Base-by-base conservation (phyloP, 1,140 invertebrate species). In the Heliconius himera region DNA sequence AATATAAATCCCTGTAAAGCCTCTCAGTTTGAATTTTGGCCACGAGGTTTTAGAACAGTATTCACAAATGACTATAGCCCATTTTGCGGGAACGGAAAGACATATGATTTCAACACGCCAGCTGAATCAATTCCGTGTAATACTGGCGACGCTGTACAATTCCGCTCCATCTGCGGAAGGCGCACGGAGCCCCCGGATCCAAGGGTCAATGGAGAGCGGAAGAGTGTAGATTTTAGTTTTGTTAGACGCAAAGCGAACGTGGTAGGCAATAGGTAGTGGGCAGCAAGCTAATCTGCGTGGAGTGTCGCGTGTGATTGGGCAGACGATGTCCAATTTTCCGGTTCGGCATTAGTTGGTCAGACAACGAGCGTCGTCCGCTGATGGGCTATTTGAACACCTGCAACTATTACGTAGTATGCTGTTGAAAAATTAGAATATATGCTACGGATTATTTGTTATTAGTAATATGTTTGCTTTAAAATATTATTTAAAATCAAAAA, bases 281-380 rank as follows among this genome's bases (percentile, higher is more conserved):
- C 86, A 87, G 85, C 87, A 85, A 89, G 89, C 93, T 93, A 93
- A 94, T 94, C 91, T 92, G 90, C 90, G 90, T 90, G 84, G 93
- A 91, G 90, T 92, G 91, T 92, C 91, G 91, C 91, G 88, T 93
- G 88, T 94, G 93, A 94, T 94, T 94, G 93, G 91, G 84, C 90
- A 90, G 89, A 90, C 90, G 89, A 86, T 91, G 90, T 94, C 89
- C 93, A 94, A 94, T 94, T 94, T 94, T 94, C 93, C 93, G 91
- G 91, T 90, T 74, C 89, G 87, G 86, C 87, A 91, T 91, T 91
- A 91, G 88, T 89, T 88, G 84, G 83, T 84, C 87, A 88, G 88
- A 90, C 89, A 89, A 89, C 86, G 83, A 66, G 60, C 60, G 87
- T 85, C 86, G 90, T 82, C 86, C 85, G 83, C 84, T 83, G 79